Conservation (phyloP, 2,113 vertebrate species). For the Callorhinus ursinus region DNA sequence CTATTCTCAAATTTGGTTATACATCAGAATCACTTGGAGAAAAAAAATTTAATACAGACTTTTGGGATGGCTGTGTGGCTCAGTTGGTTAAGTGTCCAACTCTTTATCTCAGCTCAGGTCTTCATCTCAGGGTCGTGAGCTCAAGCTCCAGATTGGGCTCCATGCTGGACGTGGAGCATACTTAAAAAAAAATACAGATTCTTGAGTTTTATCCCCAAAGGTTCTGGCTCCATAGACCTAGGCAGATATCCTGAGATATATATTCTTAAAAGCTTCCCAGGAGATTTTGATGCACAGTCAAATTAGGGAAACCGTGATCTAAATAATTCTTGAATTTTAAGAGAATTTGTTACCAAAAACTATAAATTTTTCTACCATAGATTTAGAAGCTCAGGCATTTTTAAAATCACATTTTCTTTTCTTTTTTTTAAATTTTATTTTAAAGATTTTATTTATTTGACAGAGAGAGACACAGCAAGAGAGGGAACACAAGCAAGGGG, state of each 20-base stretch:
- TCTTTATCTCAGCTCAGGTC: background rate
- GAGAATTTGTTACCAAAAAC: background rate
- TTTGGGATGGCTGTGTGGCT: background rate
- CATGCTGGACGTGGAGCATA: background rate
- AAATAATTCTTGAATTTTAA: slow-evolving; percentile 37
- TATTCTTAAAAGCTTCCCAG: background rate
- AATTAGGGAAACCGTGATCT: background rate
- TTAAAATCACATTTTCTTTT: background rate
- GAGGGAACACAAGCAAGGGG: too few species aligned
- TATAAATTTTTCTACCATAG: background rate
- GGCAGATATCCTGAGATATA: background rate
- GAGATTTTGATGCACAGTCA: background rate
- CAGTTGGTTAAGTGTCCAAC: background rate
- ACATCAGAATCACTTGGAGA: background rate
- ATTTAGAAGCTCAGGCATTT: background rate
- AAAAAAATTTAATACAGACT: background rate
- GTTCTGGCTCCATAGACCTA: background rate
- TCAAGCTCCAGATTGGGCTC: background rate
- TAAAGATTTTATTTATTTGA: too few species aligned
- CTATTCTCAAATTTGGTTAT: background rate
- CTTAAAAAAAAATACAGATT: background rate
- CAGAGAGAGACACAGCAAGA: too few species aligned
- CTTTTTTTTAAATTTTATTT: too few species aligned
- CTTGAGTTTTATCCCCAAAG: background rate
- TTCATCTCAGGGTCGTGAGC: background rate